Base-by-base conservation (phyloP, 2,888 invertebrate genomes). In the Tipula vernalis region DNA sequence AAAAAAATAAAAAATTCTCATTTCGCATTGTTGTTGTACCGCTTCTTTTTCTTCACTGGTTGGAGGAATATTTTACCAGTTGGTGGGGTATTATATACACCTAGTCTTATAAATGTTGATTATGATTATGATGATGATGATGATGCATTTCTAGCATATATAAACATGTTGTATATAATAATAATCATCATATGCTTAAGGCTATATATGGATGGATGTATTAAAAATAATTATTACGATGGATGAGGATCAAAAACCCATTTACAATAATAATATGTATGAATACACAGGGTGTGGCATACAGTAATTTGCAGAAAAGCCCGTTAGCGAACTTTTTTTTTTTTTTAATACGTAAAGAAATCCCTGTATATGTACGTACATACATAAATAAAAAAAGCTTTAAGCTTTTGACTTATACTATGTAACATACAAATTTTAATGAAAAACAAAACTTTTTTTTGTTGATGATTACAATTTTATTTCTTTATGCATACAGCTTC, bases 181-280 rank as follows among this genome's bases (percentile, higher is more conserved):
- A 28, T 28, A 0, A 28, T 28, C 6, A 44, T 51, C 51, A 71
- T 71, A 28, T 71, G 71, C 71, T 71, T 10, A 71, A 28, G 71
- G 71, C 28, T 71, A 71, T 71, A 71, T 71, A 28, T 71, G 71
- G 28, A 71, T 71, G 71, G 71, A 71, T 71, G 71, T 71, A 71
- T 51, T 51, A 51, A 51, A 28, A 51, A 51, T 71, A 71, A 71
- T 71, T 28, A 71, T 71, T 71, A 28, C 71, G 71, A 71, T 71
- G 71, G 71, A 71, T 71, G 71, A 71, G 71, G 71, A 71, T 71
- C 71, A 71, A 71, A 71, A 71, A 71, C 71, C 71, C 71, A 71
- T 71, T 71, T 71, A 71, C 71, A 71, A 71, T 71, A n/a, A 51
- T 51, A 15, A 71, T 71, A 71, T 28, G 10, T 57, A 51, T n/a